Percentiles rank a stretch among this genome's conserved stretches.
Conservation (phyloP, 2,797 vertebrate species). For the Myiotriccus ornatus region DNA sequence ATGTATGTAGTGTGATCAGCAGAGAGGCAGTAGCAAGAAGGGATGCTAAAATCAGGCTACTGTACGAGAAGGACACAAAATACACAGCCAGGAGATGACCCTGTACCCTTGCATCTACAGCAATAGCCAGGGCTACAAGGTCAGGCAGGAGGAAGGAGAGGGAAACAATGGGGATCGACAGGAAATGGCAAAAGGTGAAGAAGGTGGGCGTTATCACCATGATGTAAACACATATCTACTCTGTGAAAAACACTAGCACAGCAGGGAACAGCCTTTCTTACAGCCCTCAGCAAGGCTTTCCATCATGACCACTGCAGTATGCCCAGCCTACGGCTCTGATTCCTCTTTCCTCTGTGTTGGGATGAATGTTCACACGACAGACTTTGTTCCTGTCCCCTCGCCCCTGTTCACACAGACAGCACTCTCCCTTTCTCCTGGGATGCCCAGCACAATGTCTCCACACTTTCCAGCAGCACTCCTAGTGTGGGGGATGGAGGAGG, state of each 20-base stretch:
- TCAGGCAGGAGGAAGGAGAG: neutral
- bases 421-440: neutral
- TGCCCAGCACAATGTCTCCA: neutral
- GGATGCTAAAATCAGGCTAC: neutral
- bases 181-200: neutral
- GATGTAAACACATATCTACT: neutral
- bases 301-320: neutral
- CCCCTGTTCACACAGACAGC: neutral
- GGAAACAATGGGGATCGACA: fast-evolving
- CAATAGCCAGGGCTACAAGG: no score
- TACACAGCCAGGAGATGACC: neutral
- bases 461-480: neutral
- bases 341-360: neutral
- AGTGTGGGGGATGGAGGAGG: fast-evolving
- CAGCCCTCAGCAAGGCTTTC: neutral
- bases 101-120: neutral
- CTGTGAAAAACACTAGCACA: neutral
- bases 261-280: neutral
- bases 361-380: neutral
- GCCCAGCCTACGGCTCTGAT: neutral
- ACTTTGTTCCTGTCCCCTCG: neutral
- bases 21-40: neutral
- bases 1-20: fast-evolving
- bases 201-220: neutral
- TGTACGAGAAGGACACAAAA: neutral